Evolutionary conservation across 2,113 vertebrate species (phyloP), one percentile per base, ranked within the genome.

Genomic region (Phalacrocorax aristotelis): DNA sequence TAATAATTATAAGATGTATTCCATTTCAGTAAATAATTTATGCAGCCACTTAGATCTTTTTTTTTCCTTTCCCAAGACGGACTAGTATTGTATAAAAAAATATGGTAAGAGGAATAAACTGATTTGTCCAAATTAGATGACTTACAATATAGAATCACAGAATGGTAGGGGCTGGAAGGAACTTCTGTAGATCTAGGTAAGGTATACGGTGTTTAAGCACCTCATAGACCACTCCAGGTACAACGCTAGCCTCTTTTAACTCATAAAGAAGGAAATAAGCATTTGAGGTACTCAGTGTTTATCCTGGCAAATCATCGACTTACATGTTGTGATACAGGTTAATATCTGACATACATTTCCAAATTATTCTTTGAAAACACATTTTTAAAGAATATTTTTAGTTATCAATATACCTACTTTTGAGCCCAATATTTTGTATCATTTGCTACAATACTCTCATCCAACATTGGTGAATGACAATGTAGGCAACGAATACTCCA

Each of bases 361-460:
- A 72, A 15, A 46, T 30, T 68, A 32, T 44, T 23, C 23, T 58
- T n/a, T 57, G 34, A 89, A 89, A 71, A 15, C 5, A 40, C 16
- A 8, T n/a, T 72, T 55, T 62, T 19, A 13, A 6, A 7, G 15
- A 79, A 17, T 51, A 27, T 40, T 76, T 69, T 72, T 29, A 80
- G 13, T 32, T 58, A 49, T 13, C 26, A 68, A 15, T 13, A 9
- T 8, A 55, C 10, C 23, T 44, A 22, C 11, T 46, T 65, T 44
- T 46, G 10, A 87, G 13, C 6, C 40, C 9, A 55, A 8, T 2
- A 3, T 21, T 60, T 64, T 29, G 15, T 5, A 40, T 14, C 0
- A 54, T 55, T 29, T 70, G 9, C 20, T n/a, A 40, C 68, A 79
- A 42, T 26, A 46, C 0, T 61, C 27, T 13, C 15, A 61, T 13